These are phyloP conservation scores for Lagocephalus sceleratus DNA, from an alignment of 2,797 vertebrate species.

Conservation along the genomic window DNA sequence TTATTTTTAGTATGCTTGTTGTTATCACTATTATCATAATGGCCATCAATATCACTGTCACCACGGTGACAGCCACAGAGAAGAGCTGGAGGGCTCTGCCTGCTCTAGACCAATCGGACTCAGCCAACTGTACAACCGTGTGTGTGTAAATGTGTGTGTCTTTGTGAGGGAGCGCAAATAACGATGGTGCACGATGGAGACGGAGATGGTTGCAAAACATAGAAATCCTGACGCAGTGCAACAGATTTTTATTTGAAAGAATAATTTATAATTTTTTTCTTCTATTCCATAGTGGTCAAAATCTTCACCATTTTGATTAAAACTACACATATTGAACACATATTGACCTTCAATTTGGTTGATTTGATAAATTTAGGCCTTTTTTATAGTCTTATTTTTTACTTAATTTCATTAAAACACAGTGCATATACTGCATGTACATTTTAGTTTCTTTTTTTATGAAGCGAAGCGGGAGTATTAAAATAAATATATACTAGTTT, in stretches of 20 bases:
- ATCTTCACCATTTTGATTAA: too few relatives aligned
- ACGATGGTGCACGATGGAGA: slow-evolving; percentile 8
- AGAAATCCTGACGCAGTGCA: not conserved
- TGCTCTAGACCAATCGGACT: slow-evolving; percentile 69
- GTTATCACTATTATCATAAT: slow-evolving; percentile 83
- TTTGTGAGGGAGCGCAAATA: slow-evolving; percentile 1
- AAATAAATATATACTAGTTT: not conserved
- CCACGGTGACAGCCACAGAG: slow-evolving; percentile 69
- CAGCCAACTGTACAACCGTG: slow-evolving; percentile 57
- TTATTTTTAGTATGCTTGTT: slow-evolving; percentile 82
- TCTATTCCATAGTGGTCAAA: too few relatives aligned
- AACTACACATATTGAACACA: too few relatives aligned
- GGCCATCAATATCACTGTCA: slow-evolving; percentile 78
- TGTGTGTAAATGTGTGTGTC: slow-evolving; percentile 16
- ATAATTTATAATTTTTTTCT: too few relatives aligned
- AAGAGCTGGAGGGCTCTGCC: slow-evolving; percentile 59
- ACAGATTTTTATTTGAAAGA: too few relatives aligned
- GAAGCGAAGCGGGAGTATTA: too few relatives aligned
- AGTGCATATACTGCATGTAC: too few relatives aligned
- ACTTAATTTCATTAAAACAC: not conserved
- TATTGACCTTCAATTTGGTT: too few relatives aligned
- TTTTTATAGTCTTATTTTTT: too few relatives aligned
- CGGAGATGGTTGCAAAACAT: not conserved
- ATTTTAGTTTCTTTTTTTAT: too few relatives aligned
- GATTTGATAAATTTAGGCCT: not conserved